A percentile compares a stretch with the other conserved stretches of the same genome.
These are phyloP conservation scores for Siderastrea siderea DNA, from an alignment of 92 coral and sea anemone species.

Conservation along the genomic window DNA sequence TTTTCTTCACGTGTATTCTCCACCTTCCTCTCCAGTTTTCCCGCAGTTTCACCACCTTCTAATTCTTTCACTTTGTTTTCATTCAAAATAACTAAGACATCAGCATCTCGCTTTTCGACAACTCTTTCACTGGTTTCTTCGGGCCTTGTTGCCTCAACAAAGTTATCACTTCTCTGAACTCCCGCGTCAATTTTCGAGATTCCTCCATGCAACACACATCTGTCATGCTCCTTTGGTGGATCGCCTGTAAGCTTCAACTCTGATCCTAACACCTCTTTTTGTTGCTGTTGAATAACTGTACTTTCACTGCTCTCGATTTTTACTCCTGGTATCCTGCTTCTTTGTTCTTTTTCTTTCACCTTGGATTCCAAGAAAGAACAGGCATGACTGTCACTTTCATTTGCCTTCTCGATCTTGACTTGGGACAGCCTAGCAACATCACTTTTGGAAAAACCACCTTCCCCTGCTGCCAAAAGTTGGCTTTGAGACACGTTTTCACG, in stretches of 20 bases:
- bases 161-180: constrained; percentile 10
- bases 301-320: neutral
- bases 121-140: neutral
- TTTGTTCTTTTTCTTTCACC: constrained; percentile 1
- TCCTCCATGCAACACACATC: neutral
- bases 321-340: neutral
- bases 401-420: constrained; percentile 10
- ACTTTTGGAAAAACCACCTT: neutral
- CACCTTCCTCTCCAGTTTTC: neutral
- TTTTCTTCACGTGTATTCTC: constrained; percentile 7
- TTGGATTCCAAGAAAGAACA: neutral
- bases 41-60: constrained; percentile 2
- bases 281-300: neutral
- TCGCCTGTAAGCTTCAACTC: neutral
- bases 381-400: neutral
- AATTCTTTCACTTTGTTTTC: constrained; percentile 1
- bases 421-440: neutral
- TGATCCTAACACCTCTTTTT: neutral
- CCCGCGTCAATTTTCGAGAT: neutral
- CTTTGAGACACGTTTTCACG: neutral
- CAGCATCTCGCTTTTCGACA: neutral
- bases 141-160: neutral
- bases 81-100: neutral
- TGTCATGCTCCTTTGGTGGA: neutral
- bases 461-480: neutral